Evolutionary conservation across 35 echinoderm and acorn worm genomes (phyloP), one percentile per base, ranked within the genome.

Genomic region (Holothuria glaberrima): DNA sequence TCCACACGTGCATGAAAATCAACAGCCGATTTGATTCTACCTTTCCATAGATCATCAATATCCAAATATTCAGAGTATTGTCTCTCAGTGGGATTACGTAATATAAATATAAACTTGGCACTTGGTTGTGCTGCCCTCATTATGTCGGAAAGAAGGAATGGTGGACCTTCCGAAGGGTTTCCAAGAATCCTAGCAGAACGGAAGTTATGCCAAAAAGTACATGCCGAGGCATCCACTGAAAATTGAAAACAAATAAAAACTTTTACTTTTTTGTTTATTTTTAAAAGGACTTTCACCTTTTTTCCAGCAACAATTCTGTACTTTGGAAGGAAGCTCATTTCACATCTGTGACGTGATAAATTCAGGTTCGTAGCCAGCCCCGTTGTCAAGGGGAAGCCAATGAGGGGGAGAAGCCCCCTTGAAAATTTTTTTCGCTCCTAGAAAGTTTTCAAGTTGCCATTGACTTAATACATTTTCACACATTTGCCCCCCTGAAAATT

Each of bases 131-230:
- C 85, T 50, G 85, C 85, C 41, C 85, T 87, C 41, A 87, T 69
- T 4, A 71, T 36, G 26, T 87, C 85, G 41, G 65, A n/a, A 24
- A 87, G 60, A 20, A 87, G 85, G 30, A 52, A 50, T 17, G 85
- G 65, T 18, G 85, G 85, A 10, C 85, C 85, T 36, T 87, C 85
- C 14, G 60, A 21, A n/a, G 85, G 85, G 38, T 87, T 87, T 4
- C 85, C 85, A 19, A 87, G 85, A 36, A 87, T 87, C 22, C 85
- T 48, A 6, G 85, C 85, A 9, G 63, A 4, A 21, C 85, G 60
- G 85, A 34, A 69, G 63, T 87, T 87, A 59, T 87, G 85, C 85
- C 85, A 87, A 71, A 87, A 71, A 35, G 85, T 87, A 63, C 85
- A 87, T 6, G 85, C 85, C 13, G 85, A 87, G 2, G 85, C 85